Percentiles rank a stretch among this genome's conserved stretches.
phyloP scores from a whole-genome alignment of 2,888 invertebrate species.

The Petrolisthes manimaculis region DNA sequence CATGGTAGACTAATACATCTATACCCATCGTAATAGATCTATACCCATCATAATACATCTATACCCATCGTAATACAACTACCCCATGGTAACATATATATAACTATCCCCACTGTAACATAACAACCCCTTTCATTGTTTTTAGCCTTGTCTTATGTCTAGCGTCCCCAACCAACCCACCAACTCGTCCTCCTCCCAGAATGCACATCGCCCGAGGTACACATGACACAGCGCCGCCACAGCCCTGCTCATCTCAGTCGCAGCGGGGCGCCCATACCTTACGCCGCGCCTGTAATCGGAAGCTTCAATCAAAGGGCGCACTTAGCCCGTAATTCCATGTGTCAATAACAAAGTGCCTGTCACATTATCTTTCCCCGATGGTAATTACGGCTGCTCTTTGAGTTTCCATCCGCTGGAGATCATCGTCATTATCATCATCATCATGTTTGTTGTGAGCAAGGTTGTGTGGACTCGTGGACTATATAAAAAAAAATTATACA shows the following conservation, averaged over 20 bases:
- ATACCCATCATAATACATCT: not conserved
- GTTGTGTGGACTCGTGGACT: no score
- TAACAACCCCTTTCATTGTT: not conserved
- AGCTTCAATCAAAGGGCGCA: conserved; percentile 50
- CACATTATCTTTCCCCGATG: conserved; percentile 45
- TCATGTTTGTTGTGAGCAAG: no score
- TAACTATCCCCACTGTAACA: not conserved
- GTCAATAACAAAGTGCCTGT: conserved; percentile 61
- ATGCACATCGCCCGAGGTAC: not conserved
- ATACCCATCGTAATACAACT: not conserved
- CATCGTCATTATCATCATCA: no score
- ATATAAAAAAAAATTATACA: no score
- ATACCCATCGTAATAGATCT: no score
- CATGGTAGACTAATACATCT: no score
- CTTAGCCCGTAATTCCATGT: conserved; percentile 53
- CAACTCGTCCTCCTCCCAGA: not conserved
- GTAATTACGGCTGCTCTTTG: conserved; percentile 33
- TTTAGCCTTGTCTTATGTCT: not conserved
- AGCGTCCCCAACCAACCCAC: not conserved
- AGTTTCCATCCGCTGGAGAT: no score
- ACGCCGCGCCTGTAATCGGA: conserved; percentile 48
- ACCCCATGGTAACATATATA: not conserved
- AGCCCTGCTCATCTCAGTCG: conserved; percentile 30
- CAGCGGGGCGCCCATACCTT: conserved; percentile 57
- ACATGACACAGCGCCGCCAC: conserved; percentile 46